Evolutionary conservation across 2,797 vertebrate genomes (phyloP).

Genomic region (Pseudomugil tenellus): DNA sequence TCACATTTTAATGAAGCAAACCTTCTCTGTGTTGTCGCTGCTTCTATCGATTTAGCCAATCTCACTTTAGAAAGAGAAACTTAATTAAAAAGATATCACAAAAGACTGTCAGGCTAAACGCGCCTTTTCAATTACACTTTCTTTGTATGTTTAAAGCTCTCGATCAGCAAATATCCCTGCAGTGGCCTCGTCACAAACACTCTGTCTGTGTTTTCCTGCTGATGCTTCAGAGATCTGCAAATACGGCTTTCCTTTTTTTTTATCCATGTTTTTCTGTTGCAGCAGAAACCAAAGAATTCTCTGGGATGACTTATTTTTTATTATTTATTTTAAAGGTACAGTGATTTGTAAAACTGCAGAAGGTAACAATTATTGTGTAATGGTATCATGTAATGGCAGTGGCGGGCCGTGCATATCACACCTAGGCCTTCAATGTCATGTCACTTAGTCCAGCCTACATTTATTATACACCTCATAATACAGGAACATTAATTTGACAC

Average conservation of each 20-base stretch:
- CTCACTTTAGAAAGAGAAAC: slow-evolving; percentile 74
- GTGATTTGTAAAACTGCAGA: too few species aligned
- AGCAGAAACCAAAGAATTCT: too few species aligned
- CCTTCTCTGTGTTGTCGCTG: slow-evolving; percentile 46
- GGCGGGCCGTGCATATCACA: too few species aligned
- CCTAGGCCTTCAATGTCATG: too few species aligned
- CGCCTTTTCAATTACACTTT: slow-evolving; percentile 77
- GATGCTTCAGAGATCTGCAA: slow-evolving; percentile 39
- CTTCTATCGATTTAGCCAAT: slow-evolving; percentile 61
- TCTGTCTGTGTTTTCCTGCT: slow-evolving; percentile 40
- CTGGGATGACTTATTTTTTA: too few species aligned
- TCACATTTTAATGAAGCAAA: slow-evolving; percentile 78
- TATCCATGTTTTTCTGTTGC: too few species aligned
- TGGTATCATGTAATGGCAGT: too few species aligned
- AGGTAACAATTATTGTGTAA: too few species aligned
- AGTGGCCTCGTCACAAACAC: slow-evolving; percentile 22
- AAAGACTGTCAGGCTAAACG: slow-evolving; percentile 76
- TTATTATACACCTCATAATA: too few species aligned
- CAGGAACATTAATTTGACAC: too few species aligned
- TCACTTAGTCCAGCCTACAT: too few species aligned
- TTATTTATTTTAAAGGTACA: too few species aligned
- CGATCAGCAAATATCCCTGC: slow-evolving; percentile 73
- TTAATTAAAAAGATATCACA: slow-evolving; percentile 84
- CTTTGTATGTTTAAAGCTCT: slow-evolving; percentile 73
- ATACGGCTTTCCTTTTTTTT: neutral